A percentile compares a stretch with the other conserved stretches of the same genome.
phyloP scores from a whole-genome alignment of 1,140 invertebrate genomes.

The Steinernema khuongi region DNA sequence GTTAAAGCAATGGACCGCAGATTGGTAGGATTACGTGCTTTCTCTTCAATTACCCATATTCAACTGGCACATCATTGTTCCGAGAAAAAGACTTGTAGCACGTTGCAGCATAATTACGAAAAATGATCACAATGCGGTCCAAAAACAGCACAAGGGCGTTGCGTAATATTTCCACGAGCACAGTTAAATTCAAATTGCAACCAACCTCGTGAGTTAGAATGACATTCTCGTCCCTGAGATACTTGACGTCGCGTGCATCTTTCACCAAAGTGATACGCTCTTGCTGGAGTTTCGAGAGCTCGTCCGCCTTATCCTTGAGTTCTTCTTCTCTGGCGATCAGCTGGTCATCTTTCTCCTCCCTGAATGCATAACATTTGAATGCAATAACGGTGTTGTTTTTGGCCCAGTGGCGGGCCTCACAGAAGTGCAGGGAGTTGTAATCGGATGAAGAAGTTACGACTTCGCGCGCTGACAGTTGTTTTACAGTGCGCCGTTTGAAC shows the following conservation, averaged over 20 bases:
- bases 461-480: neutral
- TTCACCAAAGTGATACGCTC: neutral
- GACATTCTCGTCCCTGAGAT: neutral
- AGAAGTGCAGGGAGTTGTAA: neutral
- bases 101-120: no score
- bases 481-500: neutral
- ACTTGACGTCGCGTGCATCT: neutral
- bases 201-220: neutral
- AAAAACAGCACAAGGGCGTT: no score
- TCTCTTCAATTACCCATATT: no score
- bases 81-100: no score
- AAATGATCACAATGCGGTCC: no score
- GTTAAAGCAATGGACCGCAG: no score
- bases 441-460: neutral
- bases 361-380: neutral
- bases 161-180: no score
- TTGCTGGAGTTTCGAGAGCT: neutral
- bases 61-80: no score
- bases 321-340: neutral
- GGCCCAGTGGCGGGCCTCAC: neutral
- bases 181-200: neutral
- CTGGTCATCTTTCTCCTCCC: slow-evolving; percentile 9
- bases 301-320: neutral
- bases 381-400: neutral
- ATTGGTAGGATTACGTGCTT: no score